Conservation (phyloP, 2,113 vertebrate species). For the Ammodytes dubius region DNA sequence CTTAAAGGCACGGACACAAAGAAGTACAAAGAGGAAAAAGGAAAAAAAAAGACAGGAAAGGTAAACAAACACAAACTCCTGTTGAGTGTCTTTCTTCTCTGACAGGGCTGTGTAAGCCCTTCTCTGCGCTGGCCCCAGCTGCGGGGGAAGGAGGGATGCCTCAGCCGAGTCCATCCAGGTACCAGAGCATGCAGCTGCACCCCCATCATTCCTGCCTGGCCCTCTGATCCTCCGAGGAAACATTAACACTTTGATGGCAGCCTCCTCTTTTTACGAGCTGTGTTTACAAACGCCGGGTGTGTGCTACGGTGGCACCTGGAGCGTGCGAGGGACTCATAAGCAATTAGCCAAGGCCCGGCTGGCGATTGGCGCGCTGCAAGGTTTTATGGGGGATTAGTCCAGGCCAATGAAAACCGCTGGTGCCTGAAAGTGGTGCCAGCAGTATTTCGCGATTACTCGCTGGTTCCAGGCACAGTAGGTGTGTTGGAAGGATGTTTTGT, state of each 20-base stretch:
- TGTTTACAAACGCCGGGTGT: constrained; percentile 81
- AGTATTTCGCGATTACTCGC: constrained; percentile 72
- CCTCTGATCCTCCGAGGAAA: constrained; percentile 76
- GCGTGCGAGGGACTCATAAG: constrained; percentile 80
- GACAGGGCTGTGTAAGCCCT: constrained; percentile 54
- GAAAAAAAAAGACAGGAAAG: constrained; percentile 30
- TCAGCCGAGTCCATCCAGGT: constrained; percentile 64
- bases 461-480: constrained; percentile 66
- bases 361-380: constrained; percentile 72
- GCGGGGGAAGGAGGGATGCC: constrained; percentile 52
- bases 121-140: constrained; percentile 54
- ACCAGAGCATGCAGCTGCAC: constrained; percentile 71
- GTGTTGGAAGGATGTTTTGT: constrained; percentile 63
- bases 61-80: constrained; percentile 74
- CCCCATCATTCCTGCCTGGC: constrained; percentile 57
- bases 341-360: constrained; percentile 70
- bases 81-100: constrained; percentile 77
- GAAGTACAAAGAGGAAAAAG: constrained; percentile 58
- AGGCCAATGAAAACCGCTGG: constrained; percentile 82
- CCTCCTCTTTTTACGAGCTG: constrained; percentile 74
- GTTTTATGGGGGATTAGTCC: constrained; percentile 80
- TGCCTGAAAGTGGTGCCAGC: constrained; percentile 82
- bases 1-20: constrained; percentile 45
- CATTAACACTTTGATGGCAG: constrained; percentile 78
- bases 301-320: constrained; percentile 72